Base-by-base conservation (phyloP, 2,888 invertebrate genomes). In the Caenorhabditis angaria region DNA sequence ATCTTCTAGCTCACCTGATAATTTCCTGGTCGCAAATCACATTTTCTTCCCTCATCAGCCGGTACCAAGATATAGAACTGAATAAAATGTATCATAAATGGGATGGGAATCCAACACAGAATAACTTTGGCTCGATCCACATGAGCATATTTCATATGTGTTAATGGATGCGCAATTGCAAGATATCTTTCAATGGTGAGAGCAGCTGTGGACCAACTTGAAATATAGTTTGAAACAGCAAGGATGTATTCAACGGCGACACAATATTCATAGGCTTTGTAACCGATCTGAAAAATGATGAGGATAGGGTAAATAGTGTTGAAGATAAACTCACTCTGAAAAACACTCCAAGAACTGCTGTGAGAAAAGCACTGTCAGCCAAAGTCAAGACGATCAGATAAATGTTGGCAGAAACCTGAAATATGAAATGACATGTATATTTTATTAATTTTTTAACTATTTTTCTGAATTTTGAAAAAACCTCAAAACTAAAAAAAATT, bases 161-260 rank as follows among this genome's bases (percentile, higher is more conserved):
- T 69, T 32, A 86, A 63, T 10, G 86, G 86, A 67, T 86, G 84
- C 20, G 82, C 83, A 27, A 86, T 83, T 5, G 86, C 86, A 29
- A 86, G 67, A 65, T 85, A 86, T 51, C 86, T 69, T 64, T 86
- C 86, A 35, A 86, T 83, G 24, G 86, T 87, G n/a, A 86, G 70
- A 8, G 85, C 85, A 6, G 84, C 84, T 20, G 85, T 85, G 6
- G 85, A 77, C 86, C 86, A 86, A 61, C 82, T 82, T 35, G 83
- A 83, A 35, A 86, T 77, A 67, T 85, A 86, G 3, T 83, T 83
- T 6, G 84, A 76, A 1, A 81, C 80, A 82, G 83, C 84, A 24
- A 86, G 69, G 20, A 86, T 76, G 69, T 86, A 86, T 66, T 86
- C 86, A 29, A 85, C 64, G 14, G 80, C 61, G 20, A 87, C 85